phyloP scores from a whole-genome alignment of 2,888 invertebrate species.

The Drosophila subsilvestris region DNA sequence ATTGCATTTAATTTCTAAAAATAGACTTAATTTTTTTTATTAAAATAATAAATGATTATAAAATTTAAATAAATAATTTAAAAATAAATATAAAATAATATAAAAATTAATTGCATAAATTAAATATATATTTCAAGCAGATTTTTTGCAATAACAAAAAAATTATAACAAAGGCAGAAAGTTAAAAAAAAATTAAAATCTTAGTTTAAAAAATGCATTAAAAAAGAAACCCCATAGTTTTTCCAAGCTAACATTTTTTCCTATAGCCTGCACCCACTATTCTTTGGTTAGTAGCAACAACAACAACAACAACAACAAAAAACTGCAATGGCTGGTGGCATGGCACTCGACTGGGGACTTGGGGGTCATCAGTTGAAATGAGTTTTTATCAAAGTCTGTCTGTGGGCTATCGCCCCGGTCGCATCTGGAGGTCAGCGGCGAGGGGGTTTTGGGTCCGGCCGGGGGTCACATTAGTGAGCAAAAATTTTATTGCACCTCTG shows the following conservation, averaged over 20 bases:
- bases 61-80: neutral
- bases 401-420: constrained; percentile 55
- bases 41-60: neutral
- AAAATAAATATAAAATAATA: neutral
- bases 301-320: neutral
- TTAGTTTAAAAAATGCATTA: no score
- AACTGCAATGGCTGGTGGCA: constrained; percentile 14
- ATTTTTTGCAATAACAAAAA: neutral
- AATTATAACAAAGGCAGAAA: neutral
- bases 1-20: neutral
- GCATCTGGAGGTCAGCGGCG: constrained; percentile 47
- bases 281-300: neutral
- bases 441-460: constrained; percentile 20
- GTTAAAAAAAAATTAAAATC: neutral
- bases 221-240: neutral
- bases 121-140: neutral
- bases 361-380: constrained; percentile 74
- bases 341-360: constrained; percentile 33
- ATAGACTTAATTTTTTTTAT: neutral
- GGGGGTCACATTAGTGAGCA: constrained; percentile 71
- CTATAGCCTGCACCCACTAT: constrained; percentile 3
- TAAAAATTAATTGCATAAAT: no score
- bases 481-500: constrained; percentile 81
- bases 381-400: constrained; percentile 76
- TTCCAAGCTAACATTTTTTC: neutral